Percentiles rank a stretch among this genome's conserved stretches.
phyloP scores from a whole-genome alignment of 64 coral and sea anemone genomes.

The Porites australiensis region DNA sequence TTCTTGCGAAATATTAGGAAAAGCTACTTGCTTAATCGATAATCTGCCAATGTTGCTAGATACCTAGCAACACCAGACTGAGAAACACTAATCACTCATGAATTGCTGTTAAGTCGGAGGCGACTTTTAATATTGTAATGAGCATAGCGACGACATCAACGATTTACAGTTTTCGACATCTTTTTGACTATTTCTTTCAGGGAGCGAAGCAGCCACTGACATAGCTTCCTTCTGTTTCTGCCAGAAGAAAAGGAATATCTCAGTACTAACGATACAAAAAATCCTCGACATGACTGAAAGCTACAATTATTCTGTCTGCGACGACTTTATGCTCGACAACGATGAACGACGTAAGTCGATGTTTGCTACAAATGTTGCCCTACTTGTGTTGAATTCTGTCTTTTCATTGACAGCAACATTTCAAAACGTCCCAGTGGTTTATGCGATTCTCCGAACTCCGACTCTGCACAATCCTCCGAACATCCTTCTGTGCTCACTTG shows the following conservation, averaged over 20 bases:
- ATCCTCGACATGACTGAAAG: not conserved
- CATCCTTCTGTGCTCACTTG: slow-evolving; percentile 58
- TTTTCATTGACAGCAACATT: slow-evolving; percentile 50
- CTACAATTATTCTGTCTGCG: no score
- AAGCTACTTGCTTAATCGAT: not conserved
- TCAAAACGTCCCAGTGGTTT: slow-evolving; percentile 56
- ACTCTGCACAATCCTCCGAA: slow-evolving; percentile 44
- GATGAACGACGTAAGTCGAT: not conserved
- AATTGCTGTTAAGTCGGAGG: not conserved
- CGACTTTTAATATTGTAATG: not conserved
- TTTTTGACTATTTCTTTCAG: slow-evolving; percentile 15
- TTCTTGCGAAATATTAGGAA: not conserved
- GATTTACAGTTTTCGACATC: not conserved
- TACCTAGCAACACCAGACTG: not conserved
- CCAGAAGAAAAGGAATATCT: not conserved
- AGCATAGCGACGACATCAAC: not conserved
- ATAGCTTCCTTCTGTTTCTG: not conserved
- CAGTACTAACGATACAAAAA: no score
- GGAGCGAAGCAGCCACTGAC: not conserved
- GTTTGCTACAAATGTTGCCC: not conserved
- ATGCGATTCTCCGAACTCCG: slow-evolving; percentile 53
- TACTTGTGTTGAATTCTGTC: slow-evolving; percentile 42
- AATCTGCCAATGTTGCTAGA: not conserved
- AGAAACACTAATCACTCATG: not conserved
- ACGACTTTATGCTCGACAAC: slow-evolving; percentile 13